A percentile compares a stretch with the other conserved stretches of the same genome.
phyloP scores from a whole-genome alignment of 2,888 invertebrate species.

The Oligia strigilis region DNA sequence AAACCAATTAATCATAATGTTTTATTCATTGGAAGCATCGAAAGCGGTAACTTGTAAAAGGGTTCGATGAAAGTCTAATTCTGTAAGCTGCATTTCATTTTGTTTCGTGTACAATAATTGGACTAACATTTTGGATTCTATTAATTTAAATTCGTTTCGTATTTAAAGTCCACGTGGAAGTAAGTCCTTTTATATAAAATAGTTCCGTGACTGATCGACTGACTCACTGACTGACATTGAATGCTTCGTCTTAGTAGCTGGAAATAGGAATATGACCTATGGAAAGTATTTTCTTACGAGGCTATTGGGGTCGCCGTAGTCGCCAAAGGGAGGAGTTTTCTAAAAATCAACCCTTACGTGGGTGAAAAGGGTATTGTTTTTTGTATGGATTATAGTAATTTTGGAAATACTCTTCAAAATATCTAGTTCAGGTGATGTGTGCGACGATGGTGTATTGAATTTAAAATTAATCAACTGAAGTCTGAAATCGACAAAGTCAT shows the following conservation, averaged over 20 bases:
- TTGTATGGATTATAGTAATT: neutral
- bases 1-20: neutral
- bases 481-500: neutral
- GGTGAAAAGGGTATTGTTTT: neutral
- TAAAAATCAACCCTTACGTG: neutral
- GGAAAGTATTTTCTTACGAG: neutral
- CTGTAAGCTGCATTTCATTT: neutral
- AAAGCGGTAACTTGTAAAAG: neutral
- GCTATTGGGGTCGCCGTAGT: neutral
- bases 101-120: neutral
- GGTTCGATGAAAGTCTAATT: neutral
- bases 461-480: neutral
- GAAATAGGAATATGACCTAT: slow-evolving; percentile 10
- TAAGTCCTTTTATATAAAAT: neutral
- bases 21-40: neutral
- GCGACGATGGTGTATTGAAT: neutral
- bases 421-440: neutral
- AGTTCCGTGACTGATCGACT: slow-evolving; percentile 1
- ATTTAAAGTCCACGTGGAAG: neutral
- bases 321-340: neutral
- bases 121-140: neutral
- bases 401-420: neutral
- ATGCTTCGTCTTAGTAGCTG: neutral
- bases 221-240: slow-evolving; percentile 10
- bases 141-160: neutral